Base-by-base conservation (phyloP, 1,140 invertebrate species). In the Agraylea sexmaculata region DNA sequence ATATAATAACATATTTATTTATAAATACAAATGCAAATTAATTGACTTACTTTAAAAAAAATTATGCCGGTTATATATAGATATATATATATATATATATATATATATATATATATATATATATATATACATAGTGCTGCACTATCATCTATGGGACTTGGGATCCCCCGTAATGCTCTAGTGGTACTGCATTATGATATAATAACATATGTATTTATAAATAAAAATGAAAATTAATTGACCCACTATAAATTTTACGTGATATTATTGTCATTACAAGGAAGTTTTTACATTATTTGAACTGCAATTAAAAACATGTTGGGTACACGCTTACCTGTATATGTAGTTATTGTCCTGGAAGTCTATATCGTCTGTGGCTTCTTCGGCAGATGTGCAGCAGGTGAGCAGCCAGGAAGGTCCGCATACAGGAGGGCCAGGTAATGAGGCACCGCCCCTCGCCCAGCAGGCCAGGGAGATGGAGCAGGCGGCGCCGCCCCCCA, bases 381-480 rank as follows among this genome's bases (percentile, higher is more conserved):
- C 23, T 37, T 57, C 49, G 5, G 57, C 53, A 1, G 66, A 60
- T 7, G 73, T 61, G 48, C 78, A 82, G 58, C 80, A 83, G 2
- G 77, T 74, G 48, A 80, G 77, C 20, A 83, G 58, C 75, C 76
- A 78, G 51, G 68, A 68, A 29, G 64, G 64, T 6, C 78, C 76
- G 50, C 77, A 80, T n/a, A n/a, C n/a, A 2, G 42, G 2, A 5
- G 16, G 16, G 8, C 76, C 76, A 27, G 66, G 58, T 23, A 71
- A 62, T 45, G 72, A 66, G 28, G 64, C 66, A 13, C 78, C 79
- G 2, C 80, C 79, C 16, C 71, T 69, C 22, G 80, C 55, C 77
- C 79, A 81, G 52, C 80, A 83, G n/a, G 73, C 69, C 32, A 82
- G 56, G n/a, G 75, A 69, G 37, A 82, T 59, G 1, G 75, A 77